These are phyloP conservation scores for Pelmatolapia mariae DNA, from an alignment of 2,113 vertebrate genomes.

Conservation along the genomic window DNA sequence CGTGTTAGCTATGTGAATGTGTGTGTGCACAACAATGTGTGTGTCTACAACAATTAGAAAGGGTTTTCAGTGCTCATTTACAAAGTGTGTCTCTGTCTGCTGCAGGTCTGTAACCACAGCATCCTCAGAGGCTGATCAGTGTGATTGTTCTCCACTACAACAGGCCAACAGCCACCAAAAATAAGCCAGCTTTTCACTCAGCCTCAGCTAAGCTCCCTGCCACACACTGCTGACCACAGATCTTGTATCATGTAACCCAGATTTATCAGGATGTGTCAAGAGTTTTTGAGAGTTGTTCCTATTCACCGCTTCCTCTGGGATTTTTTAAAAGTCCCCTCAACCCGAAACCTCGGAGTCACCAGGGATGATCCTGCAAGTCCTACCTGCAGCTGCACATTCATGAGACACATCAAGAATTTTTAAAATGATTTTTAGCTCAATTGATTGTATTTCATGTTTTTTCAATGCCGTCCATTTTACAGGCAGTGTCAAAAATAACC, in stretches of 20 bases:
- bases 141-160: neutral
- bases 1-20: neutral
- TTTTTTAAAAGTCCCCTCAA: neutral
- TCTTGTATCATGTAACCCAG: neutral
- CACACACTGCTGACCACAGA: neutral
- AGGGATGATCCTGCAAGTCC: neutral
- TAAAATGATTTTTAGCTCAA: neutral
- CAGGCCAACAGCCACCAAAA: neutral
- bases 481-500: neutral
- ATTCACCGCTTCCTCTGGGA: neutral
- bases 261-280: neutral
- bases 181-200: neutral
- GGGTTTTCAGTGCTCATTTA: neutral
- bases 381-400: neutral
- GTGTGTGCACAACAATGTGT: neutral
- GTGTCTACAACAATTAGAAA: neutral
- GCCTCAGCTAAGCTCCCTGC: neutral
- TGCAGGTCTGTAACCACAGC: neutral
- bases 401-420: neutral
- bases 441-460: neutral
- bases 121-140: neutral
- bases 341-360: neutral
- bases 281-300: neutral
- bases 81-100: neutral
- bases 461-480: neutral